These are phyloP conservation scores for Narcine bancroftii DNA, from an alignment of 2,113 vertebrate species.

Conservation along the genomic window DNA sequence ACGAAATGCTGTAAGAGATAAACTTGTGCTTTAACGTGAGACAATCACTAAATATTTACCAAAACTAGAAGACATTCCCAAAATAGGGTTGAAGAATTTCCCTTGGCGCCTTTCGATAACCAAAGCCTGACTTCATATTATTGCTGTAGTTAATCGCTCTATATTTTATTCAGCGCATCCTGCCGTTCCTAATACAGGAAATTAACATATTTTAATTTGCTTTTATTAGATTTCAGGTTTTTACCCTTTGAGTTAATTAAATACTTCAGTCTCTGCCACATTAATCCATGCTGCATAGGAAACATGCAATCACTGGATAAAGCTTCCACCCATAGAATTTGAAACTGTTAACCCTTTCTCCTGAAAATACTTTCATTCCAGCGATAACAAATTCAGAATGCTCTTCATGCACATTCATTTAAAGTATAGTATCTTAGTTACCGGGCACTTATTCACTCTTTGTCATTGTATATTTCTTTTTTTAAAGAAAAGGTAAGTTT, in stretches of 20 bases:
- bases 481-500: neutral
- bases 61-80: neutral
- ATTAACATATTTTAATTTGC: conserved; percentile 65
- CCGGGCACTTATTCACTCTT: neutral
- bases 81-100: neutral
- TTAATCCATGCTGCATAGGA: conserved; percentile 39
- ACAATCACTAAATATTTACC: too few relatives aligned
- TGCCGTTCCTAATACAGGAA: conserved; percentile 52
- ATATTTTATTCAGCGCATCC: conserved; percentile 55
- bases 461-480: neutral
- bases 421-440: too few relatives aligned
- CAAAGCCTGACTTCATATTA: neutral
- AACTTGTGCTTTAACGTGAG: too few relatives aligned
- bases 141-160: conserved; percentile 41
- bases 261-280: conserved; percentile 51
- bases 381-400: neutral
- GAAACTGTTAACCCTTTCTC: conserved; percentile 41
- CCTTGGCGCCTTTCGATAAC: neutral
- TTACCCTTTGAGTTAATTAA: conserved; percentile 66
- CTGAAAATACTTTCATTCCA: neutral
- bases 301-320: neutral
- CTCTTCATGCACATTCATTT: neutral
- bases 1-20: neutral
- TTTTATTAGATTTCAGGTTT: conserved; percentile 64
- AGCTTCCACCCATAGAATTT: neutral